Conservation (phyloP, 2,888 invertebrate species). For the Parascotia fuliginaria region DNA sequence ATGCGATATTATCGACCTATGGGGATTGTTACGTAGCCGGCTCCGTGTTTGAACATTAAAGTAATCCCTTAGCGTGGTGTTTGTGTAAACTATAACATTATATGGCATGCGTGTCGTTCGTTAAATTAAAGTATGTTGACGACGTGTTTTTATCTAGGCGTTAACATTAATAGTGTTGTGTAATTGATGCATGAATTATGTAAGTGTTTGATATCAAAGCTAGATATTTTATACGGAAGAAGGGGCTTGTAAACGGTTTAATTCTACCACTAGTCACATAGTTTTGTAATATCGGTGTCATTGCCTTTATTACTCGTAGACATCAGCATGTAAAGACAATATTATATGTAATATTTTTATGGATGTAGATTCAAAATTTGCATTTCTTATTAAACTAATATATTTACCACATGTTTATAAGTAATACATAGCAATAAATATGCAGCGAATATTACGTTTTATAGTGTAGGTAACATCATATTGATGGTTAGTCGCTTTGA, state of each 20-base stretch:
- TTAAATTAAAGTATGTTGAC: slow-evolving; percentile 34
- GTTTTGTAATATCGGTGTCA: slow-evolving; percentile 1
- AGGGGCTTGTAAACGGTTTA: slow-evolving; percentile 17
- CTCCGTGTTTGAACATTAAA: slow-evolving; percentile 6
- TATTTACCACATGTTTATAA: neutral
- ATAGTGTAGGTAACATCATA: slow-evolving; percentile 6
- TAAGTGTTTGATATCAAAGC: slow-evolving; percentile 12
- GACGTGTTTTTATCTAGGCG: slow-evolving; percentile 42
- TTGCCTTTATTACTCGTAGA: slow-evolving; percentile 1
- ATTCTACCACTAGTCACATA: slow-evolving; percentile 9
- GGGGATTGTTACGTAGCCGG: slow-evolving; percentile 14
- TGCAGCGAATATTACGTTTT: slow-evolving; percentile 1
- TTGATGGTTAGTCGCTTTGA: neutral
- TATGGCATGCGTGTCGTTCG: slow-evolving; percentile 9
- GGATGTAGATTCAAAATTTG: slow-evolving; percentile 16
- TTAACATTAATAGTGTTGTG: slow-evolving; percentile 21
- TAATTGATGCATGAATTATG: slow-evolving; percentile 6
- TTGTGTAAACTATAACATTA: slow-evolving; percentile 3
- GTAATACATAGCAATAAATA: slow-evolving; percentile 9
- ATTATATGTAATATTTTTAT: slow-evolving; percentile 9
- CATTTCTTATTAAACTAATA: slow-evolving; percentile 4
- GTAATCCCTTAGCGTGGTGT: slow-evolving; percentile 11
- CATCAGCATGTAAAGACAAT: slow-evolving; percentile 1
- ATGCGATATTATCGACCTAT: slow-evolving; percentile 21
- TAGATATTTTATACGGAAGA: slow-evolving; percentile 4